Conservation (phyloP, 1,140 invertebrate genomes). For the Drosophila eugracilis region DNA sequence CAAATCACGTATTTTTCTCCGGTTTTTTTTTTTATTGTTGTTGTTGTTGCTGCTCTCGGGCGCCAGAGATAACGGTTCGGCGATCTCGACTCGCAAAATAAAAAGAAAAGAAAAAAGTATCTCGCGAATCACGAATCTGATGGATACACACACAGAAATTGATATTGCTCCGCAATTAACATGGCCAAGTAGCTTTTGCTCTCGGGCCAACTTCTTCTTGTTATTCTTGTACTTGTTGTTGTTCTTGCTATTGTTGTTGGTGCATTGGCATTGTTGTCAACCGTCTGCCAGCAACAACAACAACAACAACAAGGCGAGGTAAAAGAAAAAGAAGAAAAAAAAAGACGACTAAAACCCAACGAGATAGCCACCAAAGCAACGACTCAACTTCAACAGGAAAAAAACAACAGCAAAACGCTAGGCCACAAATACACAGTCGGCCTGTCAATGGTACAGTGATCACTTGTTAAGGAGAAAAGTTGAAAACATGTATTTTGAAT, state of each 20-base stretch:
- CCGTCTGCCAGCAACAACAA: conserved; percentile 11
- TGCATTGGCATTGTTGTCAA: conserved; percentile 40
- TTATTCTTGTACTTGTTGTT: neutral
- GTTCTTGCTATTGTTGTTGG: conserved; percentile 7
- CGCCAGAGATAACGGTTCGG: conserved; percentile 51
- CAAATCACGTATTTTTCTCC: conserved; percentile 64
- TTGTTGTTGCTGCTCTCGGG: conserved; percentile 13
- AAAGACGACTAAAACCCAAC: conserved; percentile 5
- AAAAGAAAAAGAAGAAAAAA: neutral
- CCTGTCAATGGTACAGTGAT: conserved; percentile 15
- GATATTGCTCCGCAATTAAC: conserved; percentile 59
- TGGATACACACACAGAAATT: conserved; percentile 56
- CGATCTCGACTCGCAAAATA: conserved; percentile 46
- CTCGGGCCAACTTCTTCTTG: conserved; percentile 9
- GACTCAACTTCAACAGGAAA: conserved; percentile 13
- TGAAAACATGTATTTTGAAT: too few species aligned
- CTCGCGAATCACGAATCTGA: conserved; percentile 45
- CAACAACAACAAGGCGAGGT: conserved; percentile 3
- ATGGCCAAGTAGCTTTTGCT: conserved; percentile 43
- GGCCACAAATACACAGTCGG: conserved; percentile 14
- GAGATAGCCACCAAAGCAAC: conserved; percentile 31
- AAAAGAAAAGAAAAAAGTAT: too few species aligned
- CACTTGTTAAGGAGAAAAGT: neutral
- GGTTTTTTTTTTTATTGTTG: conserved; percentile 23
- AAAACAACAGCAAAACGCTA: conserved; percentile 1